Evolutionary conservation across 1,140 invertebrate genomes (phyloP).

Genomic region (Zaprionus ornatus): DNA sequence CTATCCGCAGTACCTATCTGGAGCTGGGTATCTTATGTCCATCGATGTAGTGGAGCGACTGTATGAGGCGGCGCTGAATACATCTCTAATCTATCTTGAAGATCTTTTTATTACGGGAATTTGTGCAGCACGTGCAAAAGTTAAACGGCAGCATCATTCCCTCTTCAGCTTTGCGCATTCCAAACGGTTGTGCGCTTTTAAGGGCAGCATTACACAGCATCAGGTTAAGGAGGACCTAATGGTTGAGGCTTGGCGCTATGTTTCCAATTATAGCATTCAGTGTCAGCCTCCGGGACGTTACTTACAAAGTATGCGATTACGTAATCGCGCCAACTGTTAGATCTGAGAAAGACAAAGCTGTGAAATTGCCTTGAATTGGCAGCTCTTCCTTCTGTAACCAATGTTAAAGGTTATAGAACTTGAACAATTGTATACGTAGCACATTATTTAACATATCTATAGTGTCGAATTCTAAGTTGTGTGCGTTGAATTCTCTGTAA

Average conservation of each 20-base stretch:
- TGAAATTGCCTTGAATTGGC: conserved; percentile 19
- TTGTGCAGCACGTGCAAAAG: conserved; percentile 65
- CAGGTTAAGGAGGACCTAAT: conserved; percentile 72
- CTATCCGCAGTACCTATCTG: conserved; percentile 94
- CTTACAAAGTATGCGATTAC: conserved; percentile 69
- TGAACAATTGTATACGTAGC: conserved; percentile 24
- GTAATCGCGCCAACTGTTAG: conserved; percentile 60
- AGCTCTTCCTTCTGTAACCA: conserved; percentile 14
- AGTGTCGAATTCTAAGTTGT: neutral
- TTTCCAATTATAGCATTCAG: conserved; percentile 68
- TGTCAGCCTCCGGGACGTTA: conserved; percentile 71
- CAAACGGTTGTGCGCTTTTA: conserved; percentile 61
- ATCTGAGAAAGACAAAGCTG: conserved; percentile 18
- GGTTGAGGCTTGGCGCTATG: conserved; percentile 71
- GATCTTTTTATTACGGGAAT: conserved; percentile 93
- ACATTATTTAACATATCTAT: conserved; percentile 3
- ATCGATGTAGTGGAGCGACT: conserved; percentile 87
- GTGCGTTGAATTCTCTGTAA: neutral
- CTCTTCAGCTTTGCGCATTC: conserved; percentile 72
- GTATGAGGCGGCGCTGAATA: conserved; percentile 88
- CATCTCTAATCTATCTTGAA: conserved; percentile 91
- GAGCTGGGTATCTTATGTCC: conserved; percentile 93
- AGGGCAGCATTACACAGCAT: conserved; percentile 75
- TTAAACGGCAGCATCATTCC: conserved; percentile 62
- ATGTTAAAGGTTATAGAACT: conserved; percentile 2